These are phyloP conservation scores for Lanius ludovicianus DNA, from an alignment of 2,113 vertebrate species.

Conservation along the genomic window DNA sequence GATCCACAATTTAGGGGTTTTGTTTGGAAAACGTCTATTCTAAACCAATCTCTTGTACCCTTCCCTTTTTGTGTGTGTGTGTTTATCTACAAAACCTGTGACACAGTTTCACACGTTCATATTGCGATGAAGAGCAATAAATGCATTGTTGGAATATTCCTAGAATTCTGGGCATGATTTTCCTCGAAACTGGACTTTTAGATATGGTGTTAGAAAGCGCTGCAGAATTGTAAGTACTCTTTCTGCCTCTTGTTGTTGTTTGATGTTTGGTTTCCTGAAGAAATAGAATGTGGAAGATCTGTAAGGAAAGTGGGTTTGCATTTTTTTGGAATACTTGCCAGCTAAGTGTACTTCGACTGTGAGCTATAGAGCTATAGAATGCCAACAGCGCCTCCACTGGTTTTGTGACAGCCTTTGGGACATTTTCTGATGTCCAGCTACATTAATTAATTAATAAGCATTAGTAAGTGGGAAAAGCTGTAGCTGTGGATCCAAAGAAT, in stretches of 20 bases:
- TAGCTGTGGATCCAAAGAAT: background rate
- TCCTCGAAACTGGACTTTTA: constrained; percentile 73
- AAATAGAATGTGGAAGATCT: background rate
- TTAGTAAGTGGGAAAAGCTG: background rate
- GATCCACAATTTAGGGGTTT: background rate
- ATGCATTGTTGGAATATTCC: constrained; percentile 87
- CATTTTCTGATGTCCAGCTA: constrained; percentile 34
- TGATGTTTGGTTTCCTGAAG: background rate
- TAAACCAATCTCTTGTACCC: background rate
- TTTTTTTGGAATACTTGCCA: background rate
- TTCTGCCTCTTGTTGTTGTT: background rate
- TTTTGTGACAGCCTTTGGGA: constrained; percentile 24
- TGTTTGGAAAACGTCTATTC: background rate
- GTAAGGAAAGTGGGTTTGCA: accelerated
- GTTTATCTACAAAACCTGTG: constrained; percentile 78
- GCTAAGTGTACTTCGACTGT: background rate
- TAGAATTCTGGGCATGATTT: constrained; percentile 75
- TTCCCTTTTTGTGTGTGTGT: background rate
- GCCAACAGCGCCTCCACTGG: constrained; percentile 12
- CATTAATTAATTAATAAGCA: background rate
- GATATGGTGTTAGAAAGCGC: constrained; percentile 90
- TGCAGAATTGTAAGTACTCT: constrained; percentile 86
- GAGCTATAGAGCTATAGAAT: background rate
- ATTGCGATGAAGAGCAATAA: constrained; percentile 94
- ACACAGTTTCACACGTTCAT: constrained; percentile 86